Evolutionary conservation across 2,113 vertebrate species (phyloP), one percentile per base, ranked within the genome.

Genomic region (Dolichallabes microphthalmus): DNA sequence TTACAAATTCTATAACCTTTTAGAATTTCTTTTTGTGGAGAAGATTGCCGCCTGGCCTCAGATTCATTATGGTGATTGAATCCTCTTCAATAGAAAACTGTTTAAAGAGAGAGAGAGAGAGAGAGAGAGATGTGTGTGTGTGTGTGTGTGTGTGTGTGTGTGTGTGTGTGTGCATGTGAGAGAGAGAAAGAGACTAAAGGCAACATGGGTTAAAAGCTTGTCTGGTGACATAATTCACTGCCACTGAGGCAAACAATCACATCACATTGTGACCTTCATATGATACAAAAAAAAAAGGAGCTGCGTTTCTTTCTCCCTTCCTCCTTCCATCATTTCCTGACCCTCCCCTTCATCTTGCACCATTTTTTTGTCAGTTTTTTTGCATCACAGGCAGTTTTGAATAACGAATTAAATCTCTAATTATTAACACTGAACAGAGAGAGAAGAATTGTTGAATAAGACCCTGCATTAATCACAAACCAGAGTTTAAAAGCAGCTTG

Each of bases 11-110:
- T 96, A 95, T 96, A 96, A 96, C 95, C 95, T 96, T 96, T 96
- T 96, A 95, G 95, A 96, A 96, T 96, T 96, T 96, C 95, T 97
- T 96, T 96, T 96, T 95, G 95, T 95, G 95, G 92, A 93, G 95
- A 95, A 94, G 95, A 97, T 96, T 96, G 96, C 95, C 93, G 95
- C 95, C 95, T 96, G 95, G 96, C 94, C 96, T 95, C 94, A 95
- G 95, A 96, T 97, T 97, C 96, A 96, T 97, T 96, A 96, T 95
- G 95, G 95, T 96, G 96, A 97, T 97, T 95, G 96, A 97, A 96
- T 96, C 95, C 94, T 96, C 95, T 96, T 97, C 96, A 96, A 96
- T 96, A 96, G 95, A 96, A 96, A 95, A 95, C 95, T 95, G 96
- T 96, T 96, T 95, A 96, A 95, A 94, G 91, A 93, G 93, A 94